Evolutionary conservation across 2,888 invertebrate species (phyloP), one percentile per base, ranked within the genome.

Genomic region (Neoaliturus tenellus): DNA sequence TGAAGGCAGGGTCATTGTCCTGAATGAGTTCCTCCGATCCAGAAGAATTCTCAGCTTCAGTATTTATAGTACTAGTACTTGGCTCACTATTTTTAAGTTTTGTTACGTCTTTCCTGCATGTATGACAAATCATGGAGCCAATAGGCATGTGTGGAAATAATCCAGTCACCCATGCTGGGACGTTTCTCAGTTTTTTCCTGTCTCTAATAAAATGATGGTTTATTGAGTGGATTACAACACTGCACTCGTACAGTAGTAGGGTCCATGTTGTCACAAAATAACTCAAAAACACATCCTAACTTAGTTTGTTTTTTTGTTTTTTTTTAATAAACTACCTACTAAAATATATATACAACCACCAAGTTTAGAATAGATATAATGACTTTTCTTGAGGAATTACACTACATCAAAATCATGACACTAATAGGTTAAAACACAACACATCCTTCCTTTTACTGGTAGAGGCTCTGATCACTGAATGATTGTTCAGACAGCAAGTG

Each of bases 121-220:
- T 25, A 31, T 69, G n/a, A 69, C 25, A 69, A 20, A 69, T 69
- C 69, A 69, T 17, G 17, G n/a, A 39, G 12, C 69, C 33, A 69
- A 25, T 69, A 31, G 69, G 31, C 39, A 69, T 69, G 28, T 69
- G 31, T 31, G 69, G 69, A 69, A 69, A 69, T 69, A 69, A 28
- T 28, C 28, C 69, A 12, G 33, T 12, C 69, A 69, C 12, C 69
- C 69, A 25, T 39, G 33, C 25, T 31, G 69, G 20, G 69, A 17
- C 69, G 31, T 69, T 69, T 69, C 31, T 69, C 12, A 69, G 69
- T 69, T 69, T 69, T 69, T 69, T 69, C 10, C 33, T 69, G 69
- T 69, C 39, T 75, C 75, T 75, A 39, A 39, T 75, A 41, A 69
- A 69, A 69, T 69, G 31, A 28, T 69, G 69, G 17, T 69, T 69